Evolutionary conservation across 92 coral and sea anemone genomes (phyloP), one percentile per base, ranked within the genome.

Genomic region (Paragorgia papillata): DNA sequence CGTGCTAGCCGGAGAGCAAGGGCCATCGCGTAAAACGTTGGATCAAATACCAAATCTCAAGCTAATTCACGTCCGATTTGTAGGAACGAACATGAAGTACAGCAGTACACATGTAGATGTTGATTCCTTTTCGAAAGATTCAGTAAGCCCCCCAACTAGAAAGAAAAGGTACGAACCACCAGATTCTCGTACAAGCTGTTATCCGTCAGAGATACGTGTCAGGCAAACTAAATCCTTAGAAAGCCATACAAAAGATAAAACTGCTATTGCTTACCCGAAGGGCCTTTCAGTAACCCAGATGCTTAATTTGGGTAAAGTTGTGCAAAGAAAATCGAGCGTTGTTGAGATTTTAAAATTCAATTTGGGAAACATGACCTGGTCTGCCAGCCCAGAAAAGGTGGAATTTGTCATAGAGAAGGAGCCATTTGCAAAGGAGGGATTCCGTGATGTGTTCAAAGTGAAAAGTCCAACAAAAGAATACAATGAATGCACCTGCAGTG

Each of bases 391-490:
- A 29, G 67, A 61, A 22, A 56, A 33, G 30, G 85, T 81, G 48
- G 85, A 81, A 26, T 71, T 81, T 32, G 17, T 70, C 22, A 60
- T 81, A 41, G 85, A 57, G 26, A 46, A 25, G 62, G 80, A 81
- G 48, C 79, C 65, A 25, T 83, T 83, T 76, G 83, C 73, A 41
- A 44, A 33, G 37, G 84, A 78, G 53, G 87, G 83, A 20, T 83
- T 83, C 60, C 69, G 87, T 21, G 58, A 83, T 79, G 88, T 79
- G 60, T 84, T 59, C 41, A 84, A 84, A 78, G 88, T 81, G n/a
- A 84, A 40, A 68, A 83, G 87, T 68, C 58, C 54, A 67, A 67
- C 87, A 19, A 28, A 41, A 56, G 56, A 70, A 34, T 83, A 66
- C 79, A 76, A 31, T 55, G 64, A 29, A 33, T 63, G 57, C 27